Evolutionary conservation across 1,140 invertebrate species (phyloP), one percentile per base, ranked within the genome.

Genomic region (Lordiphosa mommai): DNA sequence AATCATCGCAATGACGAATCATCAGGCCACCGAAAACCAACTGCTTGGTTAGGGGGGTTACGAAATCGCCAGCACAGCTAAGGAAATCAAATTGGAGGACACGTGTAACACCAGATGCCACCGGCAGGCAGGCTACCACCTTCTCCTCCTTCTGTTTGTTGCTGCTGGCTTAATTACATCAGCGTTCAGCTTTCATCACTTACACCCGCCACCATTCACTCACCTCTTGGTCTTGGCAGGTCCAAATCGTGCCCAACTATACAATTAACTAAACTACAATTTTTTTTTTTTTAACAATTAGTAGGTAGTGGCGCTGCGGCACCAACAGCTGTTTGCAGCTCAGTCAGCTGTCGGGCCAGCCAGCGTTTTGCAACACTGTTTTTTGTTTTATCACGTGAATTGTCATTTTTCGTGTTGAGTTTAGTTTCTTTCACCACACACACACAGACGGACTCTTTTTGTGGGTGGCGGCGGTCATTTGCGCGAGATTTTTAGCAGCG

Each of bases 381-480:
- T 27, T 34, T 34, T 8, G n/a, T 10, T 41, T 50, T 60, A 79
- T 80, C 77, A 84, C 77, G 79, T 85, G 77, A 82, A 72, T 68
- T 41, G 58, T 32, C 61, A 76, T 67, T 56, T 60, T 58, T 55
- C 46, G 65, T 64, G 72, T 65, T 56, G 56, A 70, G 61, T 67
- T 73, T 10, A 40, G 17, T 23, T n/a, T 10, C 23, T 76, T 61
- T 48, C 61, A 70, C 49, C 69, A 72, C 58, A 72, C 38, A 68
- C 50, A 70, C 65, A 57, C 52, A 65, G 61, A 60, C 40, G 46
- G 61, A 60, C 56, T 27, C 38, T 44, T 66, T 72, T 57, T 68
- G 76, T 79, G 76, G 79, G 77, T 84, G 79, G 77, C 69, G 66
- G 77, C 76, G 72, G 77, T 77, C 57, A 50, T 64, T 67, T 67